Evolutionary conservation across 2,888 invertebrate species (phyloP), one percentile per base, ranked within the genome.

Genomic region (Dasypolia templi): DNA sequence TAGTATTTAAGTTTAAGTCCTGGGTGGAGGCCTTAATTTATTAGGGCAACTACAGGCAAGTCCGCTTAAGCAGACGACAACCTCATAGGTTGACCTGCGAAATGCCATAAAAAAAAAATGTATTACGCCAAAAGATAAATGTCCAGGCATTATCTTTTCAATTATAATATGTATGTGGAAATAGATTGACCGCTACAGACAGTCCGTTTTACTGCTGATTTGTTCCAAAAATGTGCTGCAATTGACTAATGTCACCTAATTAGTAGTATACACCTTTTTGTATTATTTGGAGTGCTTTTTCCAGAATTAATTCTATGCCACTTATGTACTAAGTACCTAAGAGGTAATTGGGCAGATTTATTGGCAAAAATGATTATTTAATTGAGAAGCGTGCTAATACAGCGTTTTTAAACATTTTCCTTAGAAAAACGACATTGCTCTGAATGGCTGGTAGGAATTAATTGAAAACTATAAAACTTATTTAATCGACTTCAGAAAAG

Each of bases 81-180:
- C n/a, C n/a, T n/a, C n/a, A n/a, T n/a, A n/a, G n/a, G n/a, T n/a
- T n/a, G n/a, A n/a, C n/a, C n/a, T n/a, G n/a, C n/a, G n/a, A n/a
- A n/a, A n/a, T n/a, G n/a, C n/a, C n/a, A n/a, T n/a, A n/a, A n/a
- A n/a, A n/a, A n/a, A n/a, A n/a, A n/a, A n/a, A n/a, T n/a, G n/a
- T n/a, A n/a, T n/a, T n/a, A n/a, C n/a, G 42, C 26, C 46, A 72
- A 29, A 59, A 61, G 58, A 73, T n/a, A 58, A 64, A 76, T 72
- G 14, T 29, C 42, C 19, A 29, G 14, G 14, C 56, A 49, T 75
- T 65, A 68, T 49, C 59, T 39, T 61, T 71, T 74, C 81, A 67
- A 84, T 69, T 70, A 63, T 63, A 64, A 69, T 26, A 74, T 81
- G 59, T 55, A 55, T 84, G 72, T n/a, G n/a, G n/a, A 72, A 83